A percentile compares a stretch with the other conserved stretches of the same genome.
phyloP scores from a whole-genome alignment of 2,797 vertebrate genomes.

The Hephaestus fuliginosus region DNA sequence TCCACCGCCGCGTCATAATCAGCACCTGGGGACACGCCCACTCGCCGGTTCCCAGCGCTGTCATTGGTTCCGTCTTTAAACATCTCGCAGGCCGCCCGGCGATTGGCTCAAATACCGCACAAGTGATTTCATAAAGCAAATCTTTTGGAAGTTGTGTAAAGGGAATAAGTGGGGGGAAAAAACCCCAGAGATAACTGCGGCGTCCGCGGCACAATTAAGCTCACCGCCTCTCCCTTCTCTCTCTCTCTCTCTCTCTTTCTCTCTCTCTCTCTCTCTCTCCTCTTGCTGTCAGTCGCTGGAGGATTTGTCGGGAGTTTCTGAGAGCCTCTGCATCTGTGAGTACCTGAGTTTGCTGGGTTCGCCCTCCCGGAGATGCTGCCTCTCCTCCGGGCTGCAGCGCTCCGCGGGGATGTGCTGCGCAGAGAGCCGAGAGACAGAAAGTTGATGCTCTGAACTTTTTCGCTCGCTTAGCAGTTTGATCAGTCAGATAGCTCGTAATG shows the following conservation, averaged over 20 bases:
- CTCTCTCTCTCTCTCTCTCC: background rate
- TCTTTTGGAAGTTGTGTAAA: conserved; percentile 84
- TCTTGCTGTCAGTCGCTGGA: conserved; percentile 50
- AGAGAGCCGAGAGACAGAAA: conserved; percentile 51
- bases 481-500: background rate
- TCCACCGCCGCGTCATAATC: conserved; percentile 22
- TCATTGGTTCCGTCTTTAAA: conserved; percentile 77
- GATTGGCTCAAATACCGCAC: conserved; percentile 78
- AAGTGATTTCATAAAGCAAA: conserved; percentile 85
- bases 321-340: conserved; percentile 79
- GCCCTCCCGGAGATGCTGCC: conserved; percentile 20
- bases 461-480: background rate
- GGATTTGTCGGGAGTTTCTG: conserved; percentile 68
- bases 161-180: conserved; percentile 72
- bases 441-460: conserved; percentile 68
- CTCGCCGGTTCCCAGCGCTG: conserved; percentile 18
- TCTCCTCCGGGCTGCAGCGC: conserved; percentile 30
- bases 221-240: conserved; percentile 6
- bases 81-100: conserved; percentile 58
- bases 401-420: conserved; percentile 52
- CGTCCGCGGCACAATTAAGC: conserved; percentile 51
- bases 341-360: conserved; percentile 61
- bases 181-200: conserved; percentile 74
- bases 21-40: conserved; percentile 73
- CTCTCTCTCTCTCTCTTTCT: background rate